A percentile compares a stretch with the other conserved stretches of the same genome.
These are phyloP conservation scores for Venustaconcha ellipsiformis DNA, from an alignment of 1,140 invertebrate species.

Conservation along the genomic window DNA sequence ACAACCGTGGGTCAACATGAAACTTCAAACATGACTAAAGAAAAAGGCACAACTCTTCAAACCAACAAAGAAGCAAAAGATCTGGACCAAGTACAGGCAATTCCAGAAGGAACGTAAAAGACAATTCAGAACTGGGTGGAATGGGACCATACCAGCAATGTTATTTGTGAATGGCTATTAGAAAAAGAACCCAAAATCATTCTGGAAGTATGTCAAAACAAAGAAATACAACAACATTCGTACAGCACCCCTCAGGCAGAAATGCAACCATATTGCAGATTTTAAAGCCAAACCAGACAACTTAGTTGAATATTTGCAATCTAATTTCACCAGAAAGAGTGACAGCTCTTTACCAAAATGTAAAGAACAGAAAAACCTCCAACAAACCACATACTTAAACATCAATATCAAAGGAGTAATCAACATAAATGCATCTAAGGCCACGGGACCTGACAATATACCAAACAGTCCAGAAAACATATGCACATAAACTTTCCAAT, in stretches of 20 bases:
- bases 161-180: slow-evolving; percentile 29
- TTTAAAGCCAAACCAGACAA: slow-evolving; percentile 28
- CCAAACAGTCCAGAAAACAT: too few relatives aligned
- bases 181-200: slow-evolving; percentile 5
- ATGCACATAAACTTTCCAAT: too few relatives aligned
- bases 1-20: too few relatives aligned
- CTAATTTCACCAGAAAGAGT: slow-evolving; percentile 27
- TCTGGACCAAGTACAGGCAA: slow-evolving; percentile 6
- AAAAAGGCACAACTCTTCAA: neutral
- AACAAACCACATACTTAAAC: too few relatives aligned
- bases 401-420: too few relatives aligned
- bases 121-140: slow-evolving; percentile 28
- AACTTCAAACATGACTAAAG: neutral
- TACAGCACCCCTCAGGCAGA: slow-evolving; percentile 13
- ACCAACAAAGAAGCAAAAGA: neutral
- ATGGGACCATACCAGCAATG: slow-evolving; percentile 33
- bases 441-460: too few relatives aligned
- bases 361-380: too few relatives aligned
- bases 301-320: slow-evolving; percentile 31
- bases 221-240: slow-evolving; percentile 35
- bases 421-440: too few relatives aligned
- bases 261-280: neutral
- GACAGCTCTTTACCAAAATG: too few relatives aligned
- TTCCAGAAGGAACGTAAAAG: slow-evolving; percentile 30
- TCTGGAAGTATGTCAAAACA: slow-evolving; percentile 37